These are phyloP conservation scores for Stenchaetothrips biformis DNA, from an alignment of 2,888 invertebrate species.

Conservation along the genomic window DNA sequence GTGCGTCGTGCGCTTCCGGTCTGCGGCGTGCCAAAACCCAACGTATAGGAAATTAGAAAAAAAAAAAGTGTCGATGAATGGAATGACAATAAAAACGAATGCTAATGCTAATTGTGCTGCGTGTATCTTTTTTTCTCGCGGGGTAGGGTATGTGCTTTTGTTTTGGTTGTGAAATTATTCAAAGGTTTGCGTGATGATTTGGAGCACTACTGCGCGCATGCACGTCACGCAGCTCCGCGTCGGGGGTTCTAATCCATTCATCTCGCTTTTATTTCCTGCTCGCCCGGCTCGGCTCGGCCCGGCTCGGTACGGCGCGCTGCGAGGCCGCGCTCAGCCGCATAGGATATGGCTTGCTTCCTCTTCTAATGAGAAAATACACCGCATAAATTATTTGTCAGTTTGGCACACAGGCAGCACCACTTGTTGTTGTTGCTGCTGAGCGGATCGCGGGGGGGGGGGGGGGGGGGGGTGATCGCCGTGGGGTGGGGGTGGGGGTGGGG, in stretches of 20 bases:
- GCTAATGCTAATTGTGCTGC: no score
- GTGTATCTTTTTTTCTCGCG: no score
- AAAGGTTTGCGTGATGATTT: no score
- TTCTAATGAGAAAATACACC: conserved; percentile 13
- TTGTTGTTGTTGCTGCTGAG: neutral
- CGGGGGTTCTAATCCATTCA: conserved; percentile 5
- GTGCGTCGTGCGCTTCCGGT: no score
- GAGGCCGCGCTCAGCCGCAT: no score
- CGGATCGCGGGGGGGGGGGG: no score
- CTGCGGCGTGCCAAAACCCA: no score
- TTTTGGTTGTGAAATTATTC: no score
- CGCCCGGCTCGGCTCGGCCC: neutral
- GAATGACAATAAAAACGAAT: neutral
- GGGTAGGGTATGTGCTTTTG: no score
- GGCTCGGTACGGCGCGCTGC: no score
- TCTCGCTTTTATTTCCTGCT: neutral
- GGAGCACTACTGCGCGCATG: no score
- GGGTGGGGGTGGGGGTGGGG: neutral
- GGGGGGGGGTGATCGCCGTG: neutral
- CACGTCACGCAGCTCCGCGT: neutral
- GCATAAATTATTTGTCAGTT: conserved; percentile 22
- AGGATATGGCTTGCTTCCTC: neutral
- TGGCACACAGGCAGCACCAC: neutral
- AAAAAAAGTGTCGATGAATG: neutral
- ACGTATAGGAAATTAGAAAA: no score